These are phyloP conservation scores for Holothuria glaberrima DNA, from an alignment of 35 echinoderm and acorn worm genomes.

Conservation along the genomic window DNA sequence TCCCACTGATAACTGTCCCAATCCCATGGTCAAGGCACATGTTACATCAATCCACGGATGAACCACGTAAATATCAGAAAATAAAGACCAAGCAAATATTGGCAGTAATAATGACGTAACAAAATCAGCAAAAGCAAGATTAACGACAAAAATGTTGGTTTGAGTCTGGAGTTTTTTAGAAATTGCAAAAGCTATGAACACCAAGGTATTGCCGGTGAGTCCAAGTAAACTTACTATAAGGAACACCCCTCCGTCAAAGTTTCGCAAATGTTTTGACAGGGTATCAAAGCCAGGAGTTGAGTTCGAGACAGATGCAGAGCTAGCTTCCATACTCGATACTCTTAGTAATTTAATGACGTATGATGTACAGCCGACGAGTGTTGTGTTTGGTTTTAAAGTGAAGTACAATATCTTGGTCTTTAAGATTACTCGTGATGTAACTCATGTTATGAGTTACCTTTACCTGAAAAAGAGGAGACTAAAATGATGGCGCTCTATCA, in stretches of 20 bases:
- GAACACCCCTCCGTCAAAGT: constrained; percentile 1
- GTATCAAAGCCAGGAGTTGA: too few species aligned
- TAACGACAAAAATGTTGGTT: constrained; percentile 40
- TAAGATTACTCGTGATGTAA: too few species aligned
- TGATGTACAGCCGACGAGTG: too few species aligned
- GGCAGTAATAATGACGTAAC: constrained; percentile 11
- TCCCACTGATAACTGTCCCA: neutral
- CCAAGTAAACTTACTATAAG: constrained; percentile 6
- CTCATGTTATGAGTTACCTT: too few species aligned
- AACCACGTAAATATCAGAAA: neutral
- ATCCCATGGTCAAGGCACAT: constrained; percentile 21
- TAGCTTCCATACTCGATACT: too few species aligned
- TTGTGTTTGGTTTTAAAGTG: too few species aligned
- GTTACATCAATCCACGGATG: constrained; percentile 14
- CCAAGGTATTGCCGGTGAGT: neutral
- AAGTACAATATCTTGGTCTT: too few species aligned
- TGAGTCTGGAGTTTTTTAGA: constrained; percentile 16
- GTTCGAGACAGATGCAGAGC: too few species aligned
- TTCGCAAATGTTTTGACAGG: neutral
- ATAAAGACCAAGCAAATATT: constrained; percentile 36
- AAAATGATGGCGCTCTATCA: too few species aligned
- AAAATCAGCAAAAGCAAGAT: constrained; percentile 38
- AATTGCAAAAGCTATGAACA: neutral
- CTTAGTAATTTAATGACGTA: too few species aligned
- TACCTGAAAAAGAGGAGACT: too few species aligned